Base-by-base conservation (phyloP, 2,113 vertebrate genomes). In the Lichenostomus cassidix region DNA sequence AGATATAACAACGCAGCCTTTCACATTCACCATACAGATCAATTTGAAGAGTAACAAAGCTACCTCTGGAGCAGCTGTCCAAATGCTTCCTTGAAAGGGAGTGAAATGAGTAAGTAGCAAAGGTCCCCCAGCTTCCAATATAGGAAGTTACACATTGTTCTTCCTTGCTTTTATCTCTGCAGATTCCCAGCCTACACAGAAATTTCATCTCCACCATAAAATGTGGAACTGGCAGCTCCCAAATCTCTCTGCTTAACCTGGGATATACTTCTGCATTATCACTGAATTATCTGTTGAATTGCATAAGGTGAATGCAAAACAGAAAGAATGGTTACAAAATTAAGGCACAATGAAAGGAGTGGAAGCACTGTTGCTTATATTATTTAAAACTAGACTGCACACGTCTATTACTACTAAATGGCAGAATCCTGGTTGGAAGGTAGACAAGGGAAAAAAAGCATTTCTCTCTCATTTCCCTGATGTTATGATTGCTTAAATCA, bases 401-500 rank as follows among this genome's bases (percentile, higher is more conserved):
- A 3, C n/a, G 90, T 87, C 31, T 53, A 75, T 84, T 92, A 71
- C n/a, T 64, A 49, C 18, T 59, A 83, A 86, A 68, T 37, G 35
- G 39, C 39, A 95, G 73, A 84, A 83, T 44, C 28, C 79, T 78
- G 37, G 37, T 77, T 3, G 0, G 79, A 83, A 94, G 76, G 71
- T 92, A 92, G 68, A 86, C 55, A 63, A 83, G 76, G 17, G 19
- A 20, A 20, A 87, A 80, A 63, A 90, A 90, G 52, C 68, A 77
- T 80, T 95, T 94, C 75, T 90, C 42, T 90, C 82, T 96, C 76
- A 93, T 81, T 94, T 93, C 95, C 80, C 88, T 95, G 92, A 97
- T 97, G 94, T 96, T 96, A 96, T 96, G 94, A 97, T 94, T 96
- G 83, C 95, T 96, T 97, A 96, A 96, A 97, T 92, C 96, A 97